These are phyloP conservation scores for Strix uralensis DNA, from an alignment of 2,113 vertebrate species.

Conservation along the genomic window DNA sequence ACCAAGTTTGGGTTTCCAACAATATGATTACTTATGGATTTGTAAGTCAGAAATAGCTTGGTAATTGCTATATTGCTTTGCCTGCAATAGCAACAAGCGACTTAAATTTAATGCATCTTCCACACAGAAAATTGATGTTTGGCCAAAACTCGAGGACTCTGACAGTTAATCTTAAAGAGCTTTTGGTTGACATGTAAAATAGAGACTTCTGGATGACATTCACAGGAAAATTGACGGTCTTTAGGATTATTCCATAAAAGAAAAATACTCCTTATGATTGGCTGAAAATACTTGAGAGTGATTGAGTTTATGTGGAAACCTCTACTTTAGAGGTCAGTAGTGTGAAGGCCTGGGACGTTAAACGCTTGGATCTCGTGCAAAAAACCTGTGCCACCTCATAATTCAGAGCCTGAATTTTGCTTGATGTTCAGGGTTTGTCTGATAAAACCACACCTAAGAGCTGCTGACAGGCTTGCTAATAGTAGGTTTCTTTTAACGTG, in stretches of 20 bases:
- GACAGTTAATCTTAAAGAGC: constrained; percentile 47
- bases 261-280: background rate
- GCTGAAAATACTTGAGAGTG: background rate
- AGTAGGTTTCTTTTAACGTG: background rate
- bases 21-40: constrained; percentile 39
- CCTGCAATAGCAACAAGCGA: background rate
- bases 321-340: background rate
- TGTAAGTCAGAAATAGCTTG: constrained; percentile 44
- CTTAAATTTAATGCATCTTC: constrained; percentile 54
- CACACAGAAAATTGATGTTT: constrained; percentile 53
- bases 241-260: constrained; percentile 18
- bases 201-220: constrained; percentile 8
- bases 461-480: background rate
- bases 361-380: fast-evolving
- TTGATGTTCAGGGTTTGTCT: background rate
- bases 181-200: constrained; percentile 38
- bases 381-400: background rate
- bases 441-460: background rate
- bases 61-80: constrained; percentile 59
- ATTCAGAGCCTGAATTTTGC: background rate
- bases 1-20: background rate
- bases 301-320: background rate
- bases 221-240: background rate
- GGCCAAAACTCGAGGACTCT: background rate
- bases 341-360: background rate